Evolutionary conservation across 2,888 invertebrate species (phyloP).

Genomic region (Aromia moschata): DNA sequence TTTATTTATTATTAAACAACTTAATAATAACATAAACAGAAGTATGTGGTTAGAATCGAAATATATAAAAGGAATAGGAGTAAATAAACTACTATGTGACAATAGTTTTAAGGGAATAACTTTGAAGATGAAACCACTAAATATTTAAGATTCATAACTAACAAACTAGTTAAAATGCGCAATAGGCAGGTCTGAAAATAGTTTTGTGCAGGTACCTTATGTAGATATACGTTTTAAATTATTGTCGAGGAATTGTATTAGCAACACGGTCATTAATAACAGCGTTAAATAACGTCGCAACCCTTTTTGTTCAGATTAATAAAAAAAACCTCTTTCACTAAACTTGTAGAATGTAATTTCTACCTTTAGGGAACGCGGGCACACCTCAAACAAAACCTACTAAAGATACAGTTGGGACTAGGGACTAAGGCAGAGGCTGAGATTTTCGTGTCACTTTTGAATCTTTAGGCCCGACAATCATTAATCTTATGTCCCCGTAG

Average conservation of each 20-base stretch:
- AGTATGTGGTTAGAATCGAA: no score
- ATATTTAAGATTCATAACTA: no score
- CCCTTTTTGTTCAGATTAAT: slow-evolving; percentile 20
- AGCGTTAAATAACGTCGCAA: slow-evolving; percentile 10
- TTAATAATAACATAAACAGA: no score
- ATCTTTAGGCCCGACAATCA: slow-evolving; percentile 62
- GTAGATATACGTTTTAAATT: neutral
- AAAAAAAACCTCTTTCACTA: slow-evolving; percentile 21
- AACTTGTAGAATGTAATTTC: slow-evolving; percentile 42
- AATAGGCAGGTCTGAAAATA: no score
- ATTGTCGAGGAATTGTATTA: neutral
- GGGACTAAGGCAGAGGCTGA: slow-evolving; percentile 60
- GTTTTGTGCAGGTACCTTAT: neutral
- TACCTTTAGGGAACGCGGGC: slow-evolving; percentile 50
- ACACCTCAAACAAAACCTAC: slow-evolving; percentile 59
- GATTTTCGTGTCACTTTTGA: slow-evolving; percentile 66
- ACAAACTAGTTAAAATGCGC: no score
- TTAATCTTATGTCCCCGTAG: slow-evolving; percentile 61
- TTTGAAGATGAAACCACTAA: no score
- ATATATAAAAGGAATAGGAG: no score
- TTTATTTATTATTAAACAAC: no score
- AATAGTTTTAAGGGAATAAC: no score
- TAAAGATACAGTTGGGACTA: slow-evolving; percentile 59
- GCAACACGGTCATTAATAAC: slow-evolving; percentile 12
- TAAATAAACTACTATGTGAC: no score